Evolutionary conservation across 2,888 invertebrate genomes (phyloP).

Genomic region (Steinernema hermaphroditum): DNA sequence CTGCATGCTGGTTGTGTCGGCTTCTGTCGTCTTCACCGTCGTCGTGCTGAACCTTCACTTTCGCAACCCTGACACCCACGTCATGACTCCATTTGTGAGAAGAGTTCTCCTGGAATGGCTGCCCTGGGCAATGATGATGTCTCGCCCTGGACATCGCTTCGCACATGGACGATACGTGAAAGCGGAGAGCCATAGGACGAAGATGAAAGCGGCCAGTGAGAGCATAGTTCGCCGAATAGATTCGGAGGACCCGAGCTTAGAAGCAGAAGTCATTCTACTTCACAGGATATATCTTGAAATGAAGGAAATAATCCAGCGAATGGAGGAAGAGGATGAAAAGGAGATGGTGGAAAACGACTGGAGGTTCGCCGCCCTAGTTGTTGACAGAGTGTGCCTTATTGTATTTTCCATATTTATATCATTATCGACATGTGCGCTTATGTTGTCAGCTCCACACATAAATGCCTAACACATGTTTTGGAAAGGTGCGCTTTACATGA

Average conservation of each 20-base stretch:
- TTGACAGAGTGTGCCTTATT: constrained; percentile 59
- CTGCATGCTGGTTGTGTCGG: constrained; percentile 62
- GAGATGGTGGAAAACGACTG: constrained; percentile 57
- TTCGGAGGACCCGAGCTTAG: constrained; percentile 51
- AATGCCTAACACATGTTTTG: constrained; percentile 4
- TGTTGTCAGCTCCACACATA: constrained; percentile 15
- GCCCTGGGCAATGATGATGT: constrained; percentile 62
- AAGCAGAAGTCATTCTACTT: constrained; percentile 55
- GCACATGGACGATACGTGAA: constrained; percentile 38
- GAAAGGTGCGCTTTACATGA: too few species aligned
- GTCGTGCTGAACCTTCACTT: constrained; percentile 62
- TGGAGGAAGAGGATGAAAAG: constrained; percentile 57
- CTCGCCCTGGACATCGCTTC: constrained; percentile 56
- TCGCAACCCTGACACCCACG: constrained; percentile 57
- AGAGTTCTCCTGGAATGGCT: constrained; percentile 59
- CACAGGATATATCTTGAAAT: constrained; percentile 55
- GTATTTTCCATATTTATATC: constrained; percentile 59
- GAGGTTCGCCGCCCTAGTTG: constrained; percentile 63
- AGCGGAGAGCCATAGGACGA: constrained; percentile 30
- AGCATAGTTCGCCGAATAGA: neutral
- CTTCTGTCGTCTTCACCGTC: constrained; percentile 63
- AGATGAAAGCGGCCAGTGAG: constrained; percentile 28
- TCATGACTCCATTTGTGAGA: constrained; percentile 54
- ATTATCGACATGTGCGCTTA: neutral
- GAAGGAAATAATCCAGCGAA: constrained; percentile 42